These are phyloP conservation scores for Macrophya annulata DNA, from an alignment of 2,888 invertebrate genomes.

Conservation along the genomic window DNA sequence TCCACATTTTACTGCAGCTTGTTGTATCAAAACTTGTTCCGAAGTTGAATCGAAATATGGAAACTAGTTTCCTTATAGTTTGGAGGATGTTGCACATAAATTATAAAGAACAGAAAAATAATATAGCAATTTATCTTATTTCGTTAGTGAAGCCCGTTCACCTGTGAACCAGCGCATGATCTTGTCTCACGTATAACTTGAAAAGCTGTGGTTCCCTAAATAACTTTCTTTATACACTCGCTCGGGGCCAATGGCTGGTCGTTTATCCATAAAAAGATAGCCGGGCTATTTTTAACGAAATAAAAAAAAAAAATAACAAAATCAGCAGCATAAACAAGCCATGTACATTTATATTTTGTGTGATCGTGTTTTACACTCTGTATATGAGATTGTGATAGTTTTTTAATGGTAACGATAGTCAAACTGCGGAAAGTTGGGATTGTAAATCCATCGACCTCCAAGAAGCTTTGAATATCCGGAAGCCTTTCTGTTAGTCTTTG, in stretches of 20 bases:
- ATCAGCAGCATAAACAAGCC: not conserved
- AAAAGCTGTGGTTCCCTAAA: constrained; percentile 7
- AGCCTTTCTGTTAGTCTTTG: not conserved
- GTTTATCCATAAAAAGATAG: constrained; percentile 30
- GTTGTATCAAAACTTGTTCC: too few species aligned
- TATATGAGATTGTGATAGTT: not conserved
- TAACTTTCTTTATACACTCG: constrained; percentile 19
- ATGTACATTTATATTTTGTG: not conserved
- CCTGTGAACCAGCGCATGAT: not conserved
- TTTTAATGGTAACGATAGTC: not conserved
- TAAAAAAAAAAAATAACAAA: not conserved
- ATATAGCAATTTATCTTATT: not conserved
- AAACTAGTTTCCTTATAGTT: too few species aligned
- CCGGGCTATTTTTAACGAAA: constrained; percentile 4
- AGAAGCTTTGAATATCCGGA: not conserved
- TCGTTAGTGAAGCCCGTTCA: not conserved
- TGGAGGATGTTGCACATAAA: too few species aligned
- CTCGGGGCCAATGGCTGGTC: constrained; percentile 6
- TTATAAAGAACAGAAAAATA: too few species aligned
- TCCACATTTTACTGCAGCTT: too few species aligned
- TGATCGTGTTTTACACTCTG: not conserved
- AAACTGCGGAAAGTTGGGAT: not conserved
- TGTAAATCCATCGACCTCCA: not conserved
- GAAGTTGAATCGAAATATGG: too few species aligned
- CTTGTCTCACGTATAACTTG: not conserved